These are phyloP conservation scores for Magallana ariakensis DNA, from an alignment of 1,140 invertebrate genomes.

Conservation along the genomic window DNA sequence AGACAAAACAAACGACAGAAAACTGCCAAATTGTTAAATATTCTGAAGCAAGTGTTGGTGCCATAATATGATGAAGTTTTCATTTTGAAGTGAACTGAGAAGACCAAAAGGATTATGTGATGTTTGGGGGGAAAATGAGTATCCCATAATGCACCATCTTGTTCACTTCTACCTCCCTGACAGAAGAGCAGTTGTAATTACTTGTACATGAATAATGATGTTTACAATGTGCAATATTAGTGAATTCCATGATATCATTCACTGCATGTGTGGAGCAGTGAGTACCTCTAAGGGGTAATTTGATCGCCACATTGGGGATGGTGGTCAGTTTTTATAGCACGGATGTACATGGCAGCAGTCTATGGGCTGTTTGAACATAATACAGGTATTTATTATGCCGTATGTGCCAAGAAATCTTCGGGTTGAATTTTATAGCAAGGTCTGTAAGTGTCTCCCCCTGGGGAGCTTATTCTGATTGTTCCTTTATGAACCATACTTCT, in stretches of 20 bases:
- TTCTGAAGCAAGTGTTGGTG: conserved; percentile 28
- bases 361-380: background rate
- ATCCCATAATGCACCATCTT: background rate
- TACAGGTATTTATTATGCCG: background rate
- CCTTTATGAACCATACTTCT: background rate
- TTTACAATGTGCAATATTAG: conserved; percentile 29
- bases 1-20: background rate
- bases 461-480: background rate
- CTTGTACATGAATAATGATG: background rate
- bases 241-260: conserved; percentile 18
- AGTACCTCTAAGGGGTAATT: background rate
- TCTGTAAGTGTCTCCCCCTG: background rate
- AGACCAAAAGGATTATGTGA: background rate
- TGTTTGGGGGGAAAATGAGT: background rate
- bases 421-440: background rate
- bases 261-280: background rate
- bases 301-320: background rate
- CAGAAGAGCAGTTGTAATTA: background rate
- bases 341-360: background rate
- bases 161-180: background rate
- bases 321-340: background rate
- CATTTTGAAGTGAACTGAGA: conserved; percentile 6
- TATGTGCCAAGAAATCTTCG: conserved; percentile 4
- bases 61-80: background rate
- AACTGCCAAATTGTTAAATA: conserved; percentile 20